phyloP scores from a whole-genome alignment of 2,888 invertebrate genomes.

The Cantharis rufa region DNA sequence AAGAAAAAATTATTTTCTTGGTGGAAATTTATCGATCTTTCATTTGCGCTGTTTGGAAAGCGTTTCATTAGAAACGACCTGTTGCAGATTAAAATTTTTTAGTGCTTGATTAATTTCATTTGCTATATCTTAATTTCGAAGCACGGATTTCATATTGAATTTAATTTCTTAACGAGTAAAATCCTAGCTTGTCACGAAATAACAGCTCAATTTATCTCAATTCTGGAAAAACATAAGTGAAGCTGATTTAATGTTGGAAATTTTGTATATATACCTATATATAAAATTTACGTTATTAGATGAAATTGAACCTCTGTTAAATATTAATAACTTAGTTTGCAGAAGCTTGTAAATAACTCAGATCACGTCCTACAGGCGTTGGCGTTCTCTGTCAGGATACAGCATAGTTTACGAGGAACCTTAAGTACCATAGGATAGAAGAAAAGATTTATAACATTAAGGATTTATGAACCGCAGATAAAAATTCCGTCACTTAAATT shows the following conservation, averaged over 20 bases:
- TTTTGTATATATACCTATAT: neutral
- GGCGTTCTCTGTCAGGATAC: constrained; percentile 26
- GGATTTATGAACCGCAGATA: constrained; percentile 24
- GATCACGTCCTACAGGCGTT: constrained; percentile 25
- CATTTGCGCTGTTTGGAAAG: too few relatives aligned
- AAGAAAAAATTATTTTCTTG: neutral
- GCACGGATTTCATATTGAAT: neutral
- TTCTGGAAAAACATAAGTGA: neutral
- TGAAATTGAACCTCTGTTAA: constrained; percentile 9
- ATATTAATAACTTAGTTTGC: constrained; percentile 25
- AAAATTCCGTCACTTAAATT: constrained; percentile 17
- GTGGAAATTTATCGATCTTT: neutral
- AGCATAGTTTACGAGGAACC: constrained; percentile 28
- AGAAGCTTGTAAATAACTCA: constrained; percentile 21
- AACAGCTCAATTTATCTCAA: neutral
- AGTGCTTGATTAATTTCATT: neutral
- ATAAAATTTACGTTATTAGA: neutral
- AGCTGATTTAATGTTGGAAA: neutral
- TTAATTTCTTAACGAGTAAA: neutral
- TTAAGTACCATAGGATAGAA: constrained; percentile 22
- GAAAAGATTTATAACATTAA: constrained; percentile 22
- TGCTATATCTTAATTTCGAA: neutral
- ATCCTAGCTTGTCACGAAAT: neutral
- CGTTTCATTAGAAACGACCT: neutral
- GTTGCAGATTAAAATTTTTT: neutral